Percentiles rank a stretch among this genome's conserved stretches.
Evolutionary conservation across 1,140 invertebrate species (phyloP).

Genomic region (Temnothorax nylanderi): DNA sequence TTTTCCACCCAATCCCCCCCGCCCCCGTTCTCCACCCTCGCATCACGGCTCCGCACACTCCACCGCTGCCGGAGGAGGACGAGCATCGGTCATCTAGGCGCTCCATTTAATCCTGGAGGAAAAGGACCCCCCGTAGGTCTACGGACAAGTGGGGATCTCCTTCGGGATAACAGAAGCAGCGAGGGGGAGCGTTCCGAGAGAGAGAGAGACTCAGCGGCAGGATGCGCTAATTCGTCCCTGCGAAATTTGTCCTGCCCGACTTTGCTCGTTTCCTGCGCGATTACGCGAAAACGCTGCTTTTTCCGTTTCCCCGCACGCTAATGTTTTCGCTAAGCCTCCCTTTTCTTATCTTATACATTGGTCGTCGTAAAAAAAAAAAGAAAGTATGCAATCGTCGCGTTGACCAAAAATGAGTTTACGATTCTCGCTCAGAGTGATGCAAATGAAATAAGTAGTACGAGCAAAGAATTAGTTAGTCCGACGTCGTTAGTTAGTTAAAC

Average conservation of each 20-base stretch:
- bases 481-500: neutral
- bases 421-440: neutral
- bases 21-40: slow-evolving; percentile 42
- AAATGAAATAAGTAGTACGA: neutral
- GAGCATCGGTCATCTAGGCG: slow-evolving; percentile 85
- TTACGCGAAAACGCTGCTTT: slow-evolving; percentile 65
- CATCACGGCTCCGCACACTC: slow-evolving; percentile 48
- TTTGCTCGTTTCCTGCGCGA: slow-evolving; percentile 75
- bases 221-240: slow-evolving; percentile 81
- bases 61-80: slow-evolving; percentile 66
- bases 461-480: neutral
- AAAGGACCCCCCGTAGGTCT: slow-evolving; percentile 80
- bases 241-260: slow-evolving; percentile 79
- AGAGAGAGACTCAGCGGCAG: slow-evolving; percentile 58
- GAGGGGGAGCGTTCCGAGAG: slow-evolving; percentile 14
- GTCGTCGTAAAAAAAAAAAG: neutral
- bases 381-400: neutral
- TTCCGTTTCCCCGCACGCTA: slow-evolving; percentile 41
- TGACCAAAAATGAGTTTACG: slow-evolving; percentile 12
- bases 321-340: slow-evolving; percentile 33
- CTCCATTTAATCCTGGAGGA: slow-evolving; percentile 84
- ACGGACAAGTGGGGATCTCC: slow-evolving; percentile 80
- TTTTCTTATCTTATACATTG: slow-evolving; percentile 32
- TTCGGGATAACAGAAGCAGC: slow-evolving; percentile 77
- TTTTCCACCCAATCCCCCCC: slow-evolving; percentile 76